Evolutionary conservation across 2,113 vertebrate species (phyloP), one percentile per base, ranked within the genome.

Genomic region (Hucho hucho): DNA sequence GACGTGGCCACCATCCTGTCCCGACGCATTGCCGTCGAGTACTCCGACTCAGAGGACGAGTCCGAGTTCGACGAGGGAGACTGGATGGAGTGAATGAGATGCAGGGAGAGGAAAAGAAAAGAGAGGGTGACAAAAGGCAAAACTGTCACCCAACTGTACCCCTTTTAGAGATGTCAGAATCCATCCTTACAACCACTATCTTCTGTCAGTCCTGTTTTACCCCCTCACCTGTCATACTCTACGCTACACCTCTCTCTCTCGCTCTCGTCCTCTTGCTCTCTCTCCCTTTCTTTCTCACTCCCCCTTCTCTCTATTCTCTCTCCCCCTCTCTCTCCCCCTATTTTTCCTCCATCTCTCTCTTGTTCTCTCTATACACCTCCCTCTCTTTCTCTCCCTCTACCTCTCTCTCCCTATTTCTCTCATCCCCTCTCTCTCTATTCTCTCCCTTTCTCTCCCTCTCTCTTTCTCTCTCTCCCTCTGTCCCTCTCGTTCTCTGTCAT

Each of bases 31-130:
- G 98, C 98, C 4, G 98, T 99, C 83, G 98, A 99, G 65, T 99
- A 99, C 83, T 99, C 97, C 0, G 98, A 99, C 87, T 99, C 98
- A 0, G 98, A 99, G 86, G 97, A 99, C 28, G 98, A 99, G 79
- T 98, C 97, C 0, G 98, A 99, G 85, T 99, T 99, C 20, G 98
- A 99, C 76, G 98, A 99, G 91, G 97, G 98, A 58, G 98, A 99
- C 90, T 99, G 98, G 98, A 91, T 98, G 92, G 98, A 99, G 89
- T 99, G 90, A 94, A 82, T 20, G 20, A 1, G 11, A 3, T 14
- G 16, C 24, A 28, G 46, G 59, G 20, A 24, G 61, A 26, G 69
- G 49, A 67, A 22, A 22, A 22, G 65, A 74, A 65, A 70, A 16
- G 56, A 4, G 16, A 12, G 58, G 24, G 70, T 49, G 70, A 72